Evolutionary conservation across 2,797 vertebrate genomes (phyloP).

Genomic region (Hoplostethus atlanticus): DNA sequence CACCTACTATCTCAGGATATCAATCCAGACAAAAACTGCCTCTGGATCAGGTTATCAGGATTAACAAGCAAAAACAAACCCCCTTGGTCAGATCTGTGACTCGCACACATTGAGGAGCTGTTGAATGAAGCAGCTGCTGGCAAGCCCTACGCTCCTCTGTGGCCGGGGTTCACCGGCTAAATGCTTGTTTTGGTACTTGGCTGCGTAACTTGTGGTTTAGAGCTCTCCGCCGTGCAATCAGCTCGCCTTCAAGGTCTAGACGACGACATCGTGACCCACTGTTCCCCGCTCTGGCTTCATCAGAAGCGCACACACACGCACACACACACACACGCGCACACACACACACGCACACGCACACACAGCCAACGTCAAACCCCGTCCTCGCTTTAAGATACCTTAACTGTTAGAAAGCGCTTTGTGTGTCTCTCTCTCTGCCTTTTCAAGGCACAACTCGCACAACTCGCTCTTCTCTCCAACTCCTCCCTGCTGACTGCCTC

Average conservation of each 20-base stretch:
- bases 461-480: background rate
- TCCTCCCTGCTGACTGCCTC: too few relatives aligned
- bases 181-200: constrained; percentile 28
- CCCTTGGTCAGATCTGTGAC: constrained; percentile 1
- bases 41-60: too few relatives aligned
- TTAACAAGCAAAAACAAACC: background rate
- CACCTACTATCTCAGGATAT: too few relatives aligned
- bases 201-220: constrained; percentile 6
- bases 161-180: constrained; percentile 12
- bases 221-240: constrained; percentile 9
- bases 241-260: constrained; percentile 25
- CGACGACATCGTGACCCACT: constrained; percentile 6
- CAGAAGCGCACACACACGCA: background rate
- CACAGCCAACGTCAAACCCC: background rate
- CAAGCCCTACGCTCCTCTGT: background rate
- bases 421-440: background rate
- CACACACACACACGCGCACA: too few relatives aligned
- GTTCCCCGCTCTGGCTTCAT: background rate
- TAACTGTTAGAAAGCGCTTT: background rate
- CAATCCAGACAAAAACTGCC: too few relatives aligned
- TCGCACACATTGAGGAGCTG: constrained; percentile 1
- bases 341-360: too few relatives aligned
- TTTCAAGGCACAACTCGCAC: background rate
- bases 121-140: background rate
- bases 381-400: background rate